These are phyloP conservation scores for Embidobia sp. DNA, from an alignment of 2,888 invertebrate species.

Conservation along the genomic window DNA sequence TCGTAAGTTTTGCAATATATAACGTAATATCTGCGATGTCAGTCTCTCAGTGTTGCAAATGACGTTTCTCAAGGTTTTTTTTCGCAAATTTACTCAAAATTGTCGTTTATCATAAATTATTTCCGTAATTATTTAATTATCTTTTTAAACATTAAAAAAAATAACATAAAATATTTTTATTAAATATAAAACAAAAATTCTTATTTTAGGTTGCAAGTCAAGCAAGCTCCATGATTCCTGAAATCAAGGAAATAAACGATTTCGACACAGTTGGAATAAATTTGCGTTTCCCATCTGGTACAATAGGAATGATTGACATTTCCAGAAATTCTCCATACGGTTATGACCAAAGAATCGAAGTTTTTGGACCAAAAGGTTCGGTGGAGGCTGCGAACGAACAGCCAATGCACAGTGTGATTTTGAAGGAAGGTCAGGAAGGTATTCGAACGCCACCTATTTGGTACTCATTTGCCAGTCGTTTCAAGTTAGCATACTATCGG, in stretches of 20 bases:
- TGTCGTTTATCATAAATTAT: no score
- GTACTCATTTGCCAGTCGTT: conserved; percentile 85
- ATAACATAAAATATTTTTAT: no score
- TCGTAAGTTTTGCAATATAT: no score
- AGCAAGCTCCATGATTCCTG: conserved; percentile 83
- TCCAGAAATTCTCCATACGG: conserved; percentile 85
- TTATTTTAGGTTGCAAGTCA: conserved; percentile 71
- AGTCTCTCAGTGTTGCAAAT: no score
- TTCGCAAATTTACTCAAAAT: no score
- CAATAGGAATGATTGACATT: conserved; percentile 85
- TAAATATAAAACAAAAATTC: no score
- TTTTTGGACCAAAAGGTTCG: conserved; percentile 84
- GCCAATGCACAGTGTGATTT: conserved; percentile 82
- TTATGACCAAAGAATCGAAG: conserved; percentile 87
- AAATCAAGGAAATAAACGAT: conserved; percentile 84
- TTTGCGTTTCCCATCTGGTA: conserved; percentile 85
- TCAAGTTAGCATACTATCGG: conserved; percentile 82
- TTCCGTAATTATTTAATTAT: no score
- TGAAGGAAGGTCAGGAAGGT: conserved; percentile 80
- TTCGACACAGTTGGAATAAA: conserved; percentile 85
- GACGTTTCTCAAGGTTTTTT: no score
- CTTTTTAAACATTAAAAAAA: no score
- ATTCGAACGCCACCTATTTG: conserved; percentile 83
- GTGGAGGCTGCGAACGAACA: conserved; percentile 83
- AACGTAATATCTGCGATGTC: no score